Evolutionary conservation across 2,888 invertebrate species (phyloP).

Genomic region (Conchocele bisecta): DNA sequence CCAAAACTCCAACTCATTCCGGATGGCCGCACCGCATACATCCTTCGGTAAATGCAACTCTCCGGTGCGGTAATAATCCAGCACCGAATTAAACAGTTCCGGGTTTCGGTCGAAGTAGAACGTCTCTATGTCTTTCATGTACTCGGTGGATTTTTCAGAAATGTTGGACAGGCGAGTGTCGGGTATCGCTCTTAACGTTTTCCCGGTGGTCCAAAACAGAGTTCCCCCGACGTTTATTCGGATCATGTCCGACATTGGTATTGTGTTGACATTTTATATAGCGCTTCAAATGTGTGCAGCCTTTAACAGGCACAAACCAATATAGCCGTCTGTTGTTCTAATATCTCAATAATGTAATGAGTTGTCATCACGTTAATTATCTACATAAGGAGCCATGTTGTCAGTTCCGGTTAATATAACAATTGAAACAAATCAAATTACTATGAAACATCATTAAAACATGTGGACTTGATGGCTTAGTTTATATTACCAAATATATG

Average conservation of each 20-base stretch:
- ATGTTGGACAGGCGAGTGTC: conserved; percentile 45
- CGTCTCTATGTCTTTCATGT: conserved; percentile 34
- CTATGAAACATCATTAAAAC: too few species aligned
- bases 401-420: too few species aligned
- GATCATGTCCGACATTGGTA: conserved; percentile 34
- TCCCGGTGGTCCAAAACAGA: conserved; percentile 39
- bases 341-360: too few species aligned
- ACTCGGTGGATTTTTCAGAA: conserved; percentile 16
- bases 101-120: conserved; percentile 72
- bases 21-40: conserved; percentile 20
- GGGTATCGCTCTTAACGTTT: conserved; percentile 41
- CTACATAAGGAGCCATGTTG: too few species aligned
- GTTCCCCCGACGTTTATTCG: conserved; percentile 59
- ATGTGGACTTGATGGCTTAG: too few species aligned
- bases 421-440: too few species aligned
- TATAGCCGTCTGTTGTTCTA: too few species aligned
- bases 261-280: too few species aligned
- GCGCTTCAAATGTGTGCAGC: too few species aligned
- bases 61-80: conserved; percentile 66
- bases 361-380: too few species aligned
- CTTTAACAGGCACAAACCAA: too few species aligned
- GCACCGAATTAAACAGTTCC: conserved; percentile 61
- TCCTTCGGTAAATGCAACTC: conserved; percentile 33
- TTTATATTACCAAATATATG: too few species aligned
- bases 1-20: conserved; percentile 24